Evolutionary conservation across 2,113 vertebrate genomes (phyloP).

Genomic region (Pachypanchax playfairii): DNA sequence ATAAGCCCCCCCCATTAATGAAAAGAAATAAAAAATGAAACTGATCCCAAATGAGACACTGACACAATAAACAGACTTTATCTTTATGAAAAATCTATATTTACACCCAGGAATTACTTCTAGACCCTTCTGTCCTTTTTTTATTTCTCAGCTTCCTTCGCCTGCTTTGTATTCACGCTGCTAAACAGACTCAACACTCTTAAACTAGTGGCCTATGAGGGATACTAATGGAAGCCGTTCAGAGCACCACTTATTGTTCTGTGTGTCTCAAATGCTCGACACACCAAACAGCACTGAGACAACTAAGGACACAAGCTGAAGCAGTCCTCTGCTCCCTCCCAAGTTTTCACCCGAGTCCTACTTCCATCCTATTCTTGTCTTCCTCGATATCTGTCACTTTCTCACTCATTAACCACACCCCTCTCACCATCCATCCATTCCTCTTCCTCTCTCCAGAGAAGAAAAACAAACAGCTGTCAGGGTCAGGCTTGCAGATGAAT

Average conservation of each 20-base stretch:
- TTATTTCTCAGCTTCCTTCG: constrained; percentile 30
- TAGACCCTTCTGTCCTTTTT: constrained; percentile 40
- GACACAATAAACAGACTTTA: constrained; percentile 44
- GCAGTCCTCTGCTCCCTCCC: constrained; percentile 20
- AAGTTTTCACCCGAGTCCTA: constrained; percentile 36
- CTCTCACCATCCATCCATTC: constrained; percentile 38
- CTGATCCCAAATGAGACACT: constrained; percentile 59
- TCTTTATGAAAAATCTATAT: constrained; percentile 60
- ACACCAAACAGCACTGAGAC: constrained; percentile 50
- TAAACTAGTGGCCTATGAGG: constrained; percentile 56
- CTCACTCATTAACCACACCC: constrained; percentile 60
- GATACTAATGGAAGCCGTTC: constrained; percentile 62
- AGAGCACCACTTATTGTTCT: constrained; percentile 59
- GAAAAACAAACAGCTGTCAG: constrained; percentile 79
- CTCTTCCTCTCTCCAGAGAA: constrained; percentile 60
- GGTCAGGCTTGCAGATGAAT: constrained; percentile 75
- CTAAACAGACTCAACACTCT: constrained; percentile 52
- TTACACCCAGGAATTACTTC: constrained; percentile 55
- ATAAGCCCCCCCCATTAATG: too few relatives aligned
- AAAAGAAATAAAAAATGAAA: too few relatives aligned
- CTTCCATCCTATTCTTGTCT: constrained; percentile 58
- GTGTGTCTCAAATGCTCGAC: constrained; percentile 59
- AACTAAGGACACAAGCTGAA: constrained; percentile 34
- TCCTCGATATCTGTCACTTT: constrained; percentile 61
- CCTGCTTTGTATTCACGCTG: constrained; percentile 62